Conservation (phyloP, 2,113 vertebrate species). For the Aphelocoma coerulescens region DNA sequence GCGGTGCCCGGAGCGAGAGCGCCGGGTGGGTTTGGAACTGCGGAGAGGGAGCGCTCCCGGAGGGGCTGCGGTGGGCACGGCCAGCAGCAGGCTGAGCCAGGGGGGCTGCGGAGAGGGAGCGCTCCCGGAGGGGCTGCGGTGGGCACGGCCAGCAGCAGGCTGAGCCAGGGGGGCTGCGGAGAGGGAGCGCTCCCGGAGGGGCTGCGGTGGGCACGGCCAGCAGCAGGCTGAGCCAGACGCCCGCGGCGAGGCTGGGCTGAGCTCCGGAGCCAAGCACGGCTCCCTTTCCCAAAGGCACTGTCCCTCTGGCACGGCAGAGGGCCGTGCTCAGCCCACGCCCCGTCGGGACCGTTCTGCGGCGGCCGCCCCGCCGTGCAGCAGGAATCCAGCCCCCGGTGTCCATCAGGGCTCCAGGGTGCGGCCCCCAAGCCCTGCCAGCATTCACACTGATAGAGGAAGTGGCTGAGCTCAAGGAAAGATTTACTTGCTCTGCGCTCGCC, state of each 20-base stretch:
- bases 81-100: fast-evolving
- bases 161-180: not conserved
- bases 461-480: not conserved
- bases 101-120: no score
- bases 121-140: fast-evolving
- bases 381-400: not conserved
- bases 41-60: fast-evolving
- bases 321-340: not conserved
- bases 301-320: not conserved
- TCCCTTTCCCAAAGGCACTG: not conserved
- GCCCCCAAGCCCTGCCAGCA: not conserved
- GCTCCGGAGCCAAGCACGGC: not conserved
- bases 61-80: fast-evolving
- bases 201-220: fast-evolving
- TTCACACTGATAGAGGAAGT: slow-evolving; percentile 17
- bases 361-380: not conserved
- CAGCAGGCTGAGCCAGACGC: not conserved
- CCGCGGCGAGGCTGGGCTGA: not conserved
- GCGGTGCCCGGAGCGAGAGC: not conserved
- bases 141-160: fast-evolving
- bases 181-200: fast-evolving
- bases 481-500: not conserved
- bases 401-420: slow-evolving; percentile 10
- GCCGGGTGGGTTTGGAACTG: not conserved
- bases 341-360: no score